Percentiles rank a stretch among this genome's conserved stretches.
These are phyloP conservation scores for Neoaliturus tenellus DNA, from an alignment of 2,888 invertebrate species.

Conservation along the genomic window DNA sequence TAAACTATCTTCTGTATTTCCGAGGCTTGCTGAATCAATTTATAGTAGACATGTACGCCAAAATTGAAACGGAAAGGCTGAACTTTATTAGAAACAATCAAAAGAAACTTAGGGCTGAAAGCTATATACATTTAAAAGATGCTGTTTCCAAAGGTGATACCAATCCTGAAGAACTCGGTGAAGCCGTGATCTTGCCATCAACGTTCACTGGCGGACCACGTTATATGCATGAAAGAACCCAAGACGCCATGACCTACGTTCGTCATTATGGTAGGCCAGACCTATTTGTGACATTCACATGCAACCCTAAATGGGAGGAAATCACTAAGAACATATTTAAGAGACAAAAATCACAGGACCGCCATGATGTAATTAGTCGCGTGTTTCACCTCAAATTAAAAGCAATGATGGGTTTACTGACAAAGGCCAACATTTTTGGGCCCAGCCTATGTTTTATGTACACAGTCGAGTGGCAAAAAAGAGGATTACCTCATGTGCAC, in stretches of 20 bases:
- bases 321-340: constrained; percentile 62
- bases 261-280: constrained; percentile 70
- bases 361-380: constrained; percentile 66
- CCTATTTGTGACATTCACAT: constrained; percentile 70
- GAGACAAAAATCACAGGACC: constrained; percentile 63
- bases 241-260: constrained; percentile 70
- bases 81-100: constrained; percentile 63
- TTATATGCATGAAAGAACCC: constrained; percentile 70
- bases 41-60: constrained; percentile 62
- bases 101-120: constrained; percentile 63
- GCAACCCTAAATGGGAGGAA: constrained; percentile 69
- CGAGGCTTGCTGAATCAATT: constrained; percentile 57
- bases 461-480: constrained; percentile 68
- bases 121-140: constrained; percentile 66
- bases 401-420: constrained; percentile 63
- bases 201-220: constrained; percentile 70
- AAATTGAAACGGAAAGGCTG: constrained; percentile 63
- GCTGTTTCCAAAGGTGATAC: constrained; percentile 60
- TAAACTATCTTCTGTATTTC: not conserved
- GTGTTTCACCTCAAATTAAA: constrained; percentile 67
- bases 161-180: constrained; percentile 58
- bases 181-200: constrained; percentile 66
- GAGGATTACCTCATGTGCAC: constrained; percentile 68
- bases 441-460: constrained; percentile 64
- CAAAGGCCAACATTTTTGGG: constrained; percentile 66